Percentiles rank a stretch among this genome's conserved stretches.
Evolutionary conservation across 2,888 invertebrate genomes (phyloP).

Genomic region (Orthosia incerta): DNA sequence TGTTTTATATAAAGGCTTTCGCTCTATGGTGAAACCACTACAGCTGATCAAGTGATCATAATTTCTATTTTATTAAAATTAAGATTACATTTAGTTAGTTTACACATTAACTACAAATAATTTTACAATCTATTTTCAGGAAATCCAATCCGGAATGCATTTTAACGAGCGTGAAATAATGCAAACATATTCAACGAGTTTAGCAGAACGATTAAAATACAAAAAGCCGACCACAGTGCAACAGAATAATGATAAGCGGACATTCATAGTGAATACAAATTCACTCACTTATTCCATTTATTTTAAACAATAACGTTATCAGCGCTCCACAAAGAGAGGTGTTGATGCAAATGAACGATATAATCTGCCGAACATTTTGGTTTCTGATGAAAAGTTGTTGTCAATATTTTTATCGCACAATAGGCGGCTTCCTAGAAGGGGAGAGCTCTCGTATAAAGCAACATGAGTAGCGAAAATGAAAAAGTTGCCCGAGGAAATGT

Average conservation of each 20-base stretch:
- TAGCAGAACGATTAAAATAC: conserved; percentile 57
- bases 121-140: conserved; percentile 4
- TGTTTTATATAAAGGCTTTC: neutral
- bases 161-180: conserved; percentile 32
- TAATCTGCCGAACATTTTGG: conserved; percentile 71
- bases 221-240: conserved; percentile 53
- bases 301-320: conserved; percentile 63
- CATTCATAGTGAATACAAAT: conserved; percentile 58
- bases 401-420: conserved; percentile 78
- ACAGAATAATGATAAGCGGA: conserved; percentile 47
- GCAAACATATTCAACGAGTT: conserved; percentile 55
- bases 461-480: conserved; percentile 78
- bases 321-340: conserved; percentile 63
- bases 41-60: conserved; percentile 7
- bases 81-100: neutral
- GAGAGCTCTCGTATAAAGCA: conserved; percentile 72
- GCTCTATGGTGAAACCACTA: neutral
- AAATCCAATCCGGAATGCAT: conserved; percentile 11
- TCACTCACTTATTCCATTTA: conserved; percentile 58
- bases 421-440: conserved; percentile 72
- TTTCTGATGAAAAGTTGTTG: conserved; percentile 71
- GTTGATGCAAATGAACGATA: conserved; percentile 72
- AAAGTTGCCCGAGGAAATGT: conserved; percentile 79
- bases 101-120: neutral
- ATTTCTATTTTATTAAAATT: no score